phyloP scores from a whole-genome alignment of 2,888 invertebrate genomes.

The Epistrophella euchroma region DNA sequence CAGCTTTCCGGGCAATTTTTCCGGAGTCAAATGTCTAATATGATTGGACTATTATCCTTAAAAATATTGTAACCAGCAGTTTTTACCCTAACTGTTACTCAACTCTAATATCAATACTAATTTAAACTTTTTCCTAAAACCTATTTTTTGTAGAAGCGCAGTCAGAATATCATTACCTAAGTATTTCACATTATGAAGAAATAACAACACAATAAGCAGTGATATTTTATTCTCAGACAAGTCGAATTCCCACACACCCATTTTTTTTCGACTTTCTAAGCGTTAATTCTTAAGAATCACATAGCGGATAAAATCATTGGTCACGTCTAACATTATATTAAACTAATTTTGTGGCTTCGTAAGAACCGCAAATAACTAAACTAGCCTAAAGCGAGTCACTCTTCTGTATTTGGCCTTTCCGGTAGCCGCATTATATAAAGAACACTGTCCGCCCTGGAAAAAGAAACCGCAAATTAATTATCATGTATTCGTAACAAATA shows the following conservation, averaged over 20 bases:
- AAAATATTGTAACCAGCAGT: too few relatives aligned
- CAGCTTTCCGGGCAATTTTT: too few relatives aligned
- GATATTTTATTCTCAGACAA: neutral
- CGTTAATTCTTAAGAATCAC: constrained; percentile 45
- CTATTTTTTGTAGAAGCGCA: too few relatives aligned
- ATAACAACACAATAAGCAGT: neutral
- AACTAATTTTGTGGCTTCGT: constrained; percentile 47
- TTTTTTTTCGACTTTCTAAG: neutral
- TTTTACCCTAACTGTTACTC: too few relatives aligned
- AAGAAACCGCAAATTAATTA: constrained; percentile 65
- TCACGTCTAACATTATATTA: constrained; percentile 48
- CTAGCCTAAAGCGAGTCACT: constrained; percentile 28
- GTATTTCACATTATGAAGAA: neutral
- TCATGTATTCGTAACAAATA: constrained; percentile 28
- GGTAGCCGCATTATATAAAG: constrained; percentile 7
- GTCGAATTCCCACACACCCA: neutral
- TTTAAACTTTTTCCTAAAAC: too few relatives aligned
- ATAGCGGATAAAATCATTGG: constrained; percentile 16
- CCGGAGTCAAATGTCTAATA: too few relatives aligned
- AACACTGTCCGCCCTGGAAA: constrained; percentile 18
- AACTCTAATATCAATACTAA: too few relatives aligned
- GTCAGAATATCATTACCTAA: neutral
- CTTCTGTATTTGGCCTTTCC: constrained; percentile 29
- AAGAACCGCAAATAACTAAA: constrained; percentile 44
- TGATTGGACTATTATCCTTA: too few relatives aligned